Conservation (phyloP, 2,113 vertebrate genomes). For the Asarcornis scutulata region DNA sequence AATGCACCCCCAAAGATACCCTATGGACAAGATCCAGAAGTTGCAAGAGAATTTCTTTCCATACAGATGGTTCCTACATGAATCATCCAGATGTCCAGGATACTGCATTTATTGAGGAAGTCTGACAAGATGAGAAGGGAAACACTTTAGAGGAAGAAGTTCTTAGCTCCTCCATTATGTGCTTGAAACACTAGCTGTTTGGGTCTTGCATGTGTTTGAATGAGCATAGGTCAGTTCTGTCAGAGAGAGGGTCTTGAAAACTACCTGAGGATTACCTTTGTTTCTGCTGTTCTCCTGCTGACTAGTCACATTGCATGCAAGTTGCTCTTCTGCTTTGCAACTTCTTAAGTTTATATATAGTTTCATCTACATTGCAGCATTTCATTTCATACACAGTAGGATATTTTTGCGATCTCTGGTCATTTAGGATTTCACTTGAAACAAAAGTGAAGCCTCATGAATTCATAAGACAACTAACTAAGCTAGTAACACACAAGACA, state of each 20-base stretch:
- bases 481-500: neutral
- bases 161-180: neutral
- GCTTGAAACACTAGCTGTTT: neutral
- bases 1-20: neutral
- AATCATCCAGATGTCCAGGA: neutral
- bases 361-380: neutral
- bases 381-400: neutral
- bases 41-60: neutral
- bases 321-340: neutral
- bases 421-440: neutral
- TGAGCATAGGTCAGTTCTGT: neutral
- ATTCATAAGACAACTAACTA: neutral
- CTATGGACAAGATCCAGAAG: neutral
- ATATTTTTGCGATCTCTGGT: neutral
- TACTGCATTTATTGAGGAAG: neutral
- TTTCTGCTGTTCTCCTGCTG: neutral
- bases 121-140: neutral
- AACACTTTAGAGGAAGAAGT: neutral
- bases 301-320: neutral
- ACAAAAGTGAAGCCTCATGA: neutral
- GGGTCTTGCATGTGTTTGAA: neutral
- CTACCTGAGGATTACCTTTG: neutral
- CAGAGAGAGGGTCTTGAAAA: neutral
- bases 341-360: neutral
- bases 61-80: neutral